Base-by-base conservation (phyloP, 2,888 invertebrate genomes). In the Chymomyza procnemis region DNA sequence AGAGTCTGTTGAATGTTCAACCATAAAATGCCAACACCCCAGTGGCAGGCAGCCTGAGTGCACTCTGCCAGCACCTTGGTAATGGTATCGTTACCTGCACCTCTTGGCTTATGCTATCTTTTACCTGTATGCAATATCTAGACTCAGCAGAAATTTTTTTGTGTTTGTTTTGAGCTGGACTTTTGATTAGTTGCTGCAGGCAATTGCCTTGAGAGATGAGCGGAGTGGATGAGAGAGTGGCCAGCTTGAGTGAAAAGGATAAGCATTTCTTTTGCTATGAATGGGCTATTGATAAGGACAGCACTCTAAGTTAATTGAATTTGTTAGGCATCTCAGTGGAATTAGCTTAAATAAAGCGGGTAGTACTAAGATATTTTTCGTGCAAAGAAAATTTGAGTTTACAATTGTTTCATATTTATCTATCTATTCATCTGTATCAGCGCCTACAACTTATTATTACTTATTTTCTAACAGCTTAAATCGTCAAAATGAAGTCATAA, bases 21-120 rank as follows among this genome's bases (percentile, higher is more conserved):
- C 4, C 30, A 30, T 30, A 6, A 4, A 4, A 30, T 30, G 30
- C 3, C 34, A 26, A 26, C 50, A 14, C 50, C 18, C 50, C 50
- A 50, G 50, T 8, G 50, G 8, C 50, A 18, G 50, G 19, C 16
- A 50, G 50, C 18, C 50, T 50, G 12, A 12, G 34, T 41, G 50
- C 50, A 50, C 3, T 14, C 18, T 12, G 18, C 34, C 3, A 41
- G 34, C 12, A 12, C 4, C 34, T 12, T 3, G 34, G 34, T 41
- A 41, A 41, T 41, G 34, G 34, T 3, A 41, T 22, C 54, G 56
- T 64, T 71, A 75, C 72, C 72, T 75, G 75, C 50, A 47, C 8
- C 26, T 41, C 12, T 3, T 41, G 6, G 9, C 34, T 41, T 41
- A n/a, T 47, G 47, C 50, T 50, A 19, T n/a, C 50, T 16, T 50